Evolutionary conservation across 2,888 invertebrate genomes (phyloP).

Genomic region (Chalcosyrphus nemorum): DNA sequence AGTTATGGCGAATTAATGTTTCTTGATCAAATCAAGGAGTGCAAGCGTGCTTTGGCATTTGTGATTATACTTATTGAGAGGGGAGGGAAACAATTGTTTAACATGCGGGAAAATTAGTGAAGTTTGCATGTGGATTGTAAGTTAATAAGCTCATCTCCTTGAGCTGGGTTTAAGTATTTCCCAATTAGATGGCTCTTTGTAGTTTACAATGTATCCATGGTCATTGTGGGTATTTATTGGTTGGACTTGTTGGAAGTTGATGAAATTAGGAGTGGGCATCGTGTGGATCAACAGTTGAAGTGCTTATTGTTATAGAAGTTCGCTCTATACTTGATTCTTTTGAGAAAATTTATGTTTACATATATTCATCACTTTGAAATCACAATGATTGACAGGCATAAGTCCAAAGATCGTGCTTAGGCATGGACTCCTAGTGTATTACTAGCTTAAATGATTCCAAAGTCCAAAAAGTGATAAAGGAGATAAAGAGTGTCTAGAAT

Average conservation of each 20-base stretch:
- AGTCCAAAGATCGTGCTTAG: no score
- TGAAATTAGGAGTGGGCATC: background rate
- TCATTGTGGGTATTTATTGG: background rate
- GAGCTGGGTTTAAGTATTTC: background rate
- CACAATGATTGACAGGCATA: no score
- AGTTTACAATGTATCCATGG: background rate
- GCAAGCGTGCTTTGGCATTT: background rate
- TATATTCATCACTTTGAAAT: no score
- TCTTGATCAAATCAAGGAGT: constrained; percentile 20
- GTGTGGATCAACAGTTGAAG: no score
- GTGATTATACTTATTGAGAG: background rate
- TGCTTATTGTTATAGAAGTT: no score
- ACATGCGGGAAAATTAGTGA: background rate
- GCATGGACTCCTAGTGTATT: no score
- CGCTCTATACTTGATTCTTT: no score
- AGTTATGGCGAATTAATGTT: constrained; percentile 12
- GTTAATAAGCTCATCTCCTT: background rate
- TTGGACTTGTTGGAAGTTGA: background rate
- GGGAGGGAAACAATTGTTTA: background rate
- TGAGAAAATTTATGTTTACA: no score
- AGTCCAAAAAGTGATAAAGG: no score
- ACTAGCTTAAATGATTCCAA: no score
- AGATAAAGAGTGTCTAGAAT: no score
- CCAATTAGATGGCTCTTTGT: background rate
- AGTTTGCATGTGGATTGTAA: background rate